Evolutionary conservation across 2,113 vertebrate species (phyloP), one percentile per base, ranked within the genome.

Genomic region (Paedocypris sp.): DNA sequence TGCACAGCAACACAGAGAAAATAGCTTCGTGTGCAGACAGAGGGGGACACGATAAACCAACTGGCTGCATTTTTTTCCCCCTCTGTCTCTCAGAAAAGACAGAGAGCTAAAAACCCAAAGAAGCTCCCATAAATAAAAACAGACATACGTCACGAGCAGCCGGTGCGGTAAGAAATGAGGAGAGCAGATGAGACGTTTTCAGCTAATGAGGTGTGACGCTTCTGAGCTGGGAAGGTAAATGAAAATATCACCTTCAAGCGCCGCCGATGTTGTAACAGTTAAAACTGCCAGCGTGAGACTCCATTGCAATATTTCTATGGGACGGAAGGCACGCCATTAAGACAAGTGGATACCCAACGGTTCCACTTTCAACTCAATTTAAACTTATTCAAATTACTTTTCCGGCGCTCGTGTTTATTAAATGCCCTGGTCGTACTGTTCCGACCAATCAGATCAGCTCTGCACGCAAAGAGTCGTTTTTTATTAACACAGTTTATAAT

Each of bases 1-100:
- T 71, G 72, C 72, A 74, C 52, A 72, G 75, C 72, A 79, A 73
- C 67, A 74, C 45, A 61, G 64, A 73, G 60, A 58, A 70, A 70
- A 73, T 66, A 74, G 71, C 70, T 75, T 48, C 10, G 49, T 54
- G 45, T 64, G 45, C 59, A 59, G 15, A 51, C 46, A 59, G 67
- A 70, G 56, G 35, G 47, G 53, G 68, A 71, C 54, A 64, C 48
- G 68, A 72, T 54, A 64, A 73, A 63, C 61, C 61, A 51, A 51
- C 33, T 64, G 49, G 43, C 35, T 57, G 38, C 41, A 23, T 60
- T 69, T 25, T 41, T 28, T 18, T 35, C 19, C 13, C 29, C 26
- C 8, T 19, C 15, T 18, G 23, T 60, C 29, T 28, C 15, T 8
- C 3, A 42, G 10, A 52, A 64, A 18, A 49, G 48, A 60, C 3